Conservation (phyloP, 2,797 vertebrate species). For the Tadarida brasiliensis region DNA sequence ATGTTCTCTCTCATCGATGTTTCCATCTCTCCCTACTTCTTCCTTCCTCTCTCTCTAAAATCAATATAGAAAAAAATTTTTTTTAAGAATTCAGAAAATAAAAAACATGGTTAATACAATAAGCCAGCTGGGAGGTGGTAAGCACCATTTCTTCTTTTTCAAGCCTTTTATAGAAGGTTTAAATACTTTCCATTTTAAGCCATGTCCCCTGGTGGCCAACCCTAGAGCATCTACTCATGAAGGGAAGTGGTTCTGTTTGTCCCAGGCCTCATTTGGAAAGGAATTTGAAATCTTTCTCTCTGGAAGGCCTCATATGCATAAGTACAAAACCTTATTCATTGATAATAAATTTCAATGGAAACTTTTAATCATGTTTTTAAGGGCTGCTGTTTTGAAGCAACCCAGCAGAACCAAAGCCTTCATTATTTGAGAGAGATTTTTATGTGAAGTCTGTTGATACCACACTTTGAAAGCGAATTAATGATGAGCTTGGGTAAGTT, state of each 20-base stretch:
- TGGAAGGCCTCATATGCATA: conserved; percentile 75
- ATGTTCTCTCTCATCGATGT: too few relatives aligned
- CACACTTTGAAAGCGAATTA: conserved; percentile 67
- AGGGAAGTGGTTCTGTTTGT: neutral
- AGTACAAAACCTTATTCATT: conserved; percentile 76
- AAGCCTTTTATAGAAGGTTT: neutral
- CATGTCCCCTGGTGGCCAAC: neutral
- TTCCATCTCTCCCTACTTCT: too few relatives aligned
- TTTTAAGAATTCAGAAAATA: neutral
- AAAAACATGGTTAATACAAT: neutral
- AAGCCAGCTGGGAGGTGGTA: neutral
- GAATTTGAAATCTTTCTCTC: conserved; percentile 62
- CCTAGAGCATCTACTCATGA: neutral
- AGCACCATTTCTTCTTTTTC: neutral
- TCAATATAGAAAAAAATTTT: too few relatives aligned
- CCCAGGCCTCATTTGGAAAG: conserved; percentile 47
- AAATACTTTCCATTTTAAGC: conserved; percentile 27
- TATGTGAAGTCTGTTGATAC: conserved; percentile 60
- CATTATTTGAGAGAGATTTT: conserved; percentile 73
- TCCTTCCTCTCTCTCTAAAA: too few relatives aligned
- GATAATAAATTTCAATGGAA: conserved; percentile 69
- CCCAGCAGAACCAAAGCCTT: conserved; percentile 68
- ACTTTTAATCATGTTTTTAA: conserved; percentile 72
- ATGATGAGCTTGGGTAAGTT: conserved; percentile 24
- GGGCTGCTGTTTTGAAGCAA: conserved; percentile 65